Percentiles rank a stretch among this genome's conserved stretches.
Conservation (phyloP, 2,888 invertebrate genomes). For the Callosobruchus maculatus region DNA sequence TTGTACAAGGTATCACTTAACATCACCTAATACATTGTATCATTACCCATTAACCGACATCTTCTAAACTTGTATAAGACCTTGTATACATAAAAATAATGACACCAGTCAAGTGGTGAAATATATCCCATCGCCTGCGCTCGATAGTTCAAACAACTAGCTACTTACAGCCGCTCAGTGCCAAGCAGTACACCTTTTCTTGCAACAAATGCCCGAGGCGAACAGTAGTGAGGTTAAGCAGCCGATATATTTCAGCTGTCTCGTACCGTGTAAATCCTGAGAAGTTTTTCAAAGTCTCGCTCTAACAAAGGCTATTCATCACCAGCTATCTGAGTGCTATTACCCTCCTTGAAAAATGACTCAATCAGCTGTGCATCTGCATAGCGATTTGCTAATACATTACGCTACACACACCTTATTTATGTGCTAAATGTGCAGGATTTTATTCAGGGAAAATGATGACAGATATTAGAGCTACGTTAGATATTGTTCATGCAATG, state of each 20-base stretch:
- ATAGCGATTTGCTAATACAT: slow-evolving; percentile 2
- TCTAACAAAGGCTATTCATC: not conserved
- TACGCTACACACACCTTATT: not conserved
- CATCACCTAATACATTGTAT: no score
- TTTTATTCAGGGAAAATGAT: no score
- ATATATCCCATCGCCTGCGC: no score
- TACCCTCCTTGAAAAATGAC: not conserved
- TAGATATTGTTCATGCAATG: no score
- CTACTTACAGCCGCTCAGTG: not conserved
- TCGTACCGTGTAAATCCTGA: not conserved
- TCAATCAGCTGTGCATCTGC: slow-evolving; percentile 2
- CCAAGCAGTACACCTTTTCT: no score
- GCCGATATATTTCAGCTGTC: not conserved
- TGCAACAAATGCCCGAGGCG: not conserved
- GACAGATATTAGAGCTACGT: no score
- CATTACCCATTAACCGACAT: no score
- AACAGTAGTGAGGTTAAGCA: not conserved
- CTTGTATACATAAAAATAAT: no score
- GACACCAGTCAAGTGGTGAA: no score
- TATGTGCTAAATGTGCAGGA: slow-evolving; percentile 5
- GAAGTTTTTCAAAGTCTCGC: not conserved
- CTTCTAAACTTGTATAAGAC: no score
- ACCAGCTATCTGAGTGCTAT: not conserved
- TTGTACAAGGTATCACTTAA: no score
- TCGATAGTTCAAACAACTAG: not conserved